Base-by-base conservation (phyloP, 1,140 invertebrate genomes). In the Ips nitidus region DNA sequence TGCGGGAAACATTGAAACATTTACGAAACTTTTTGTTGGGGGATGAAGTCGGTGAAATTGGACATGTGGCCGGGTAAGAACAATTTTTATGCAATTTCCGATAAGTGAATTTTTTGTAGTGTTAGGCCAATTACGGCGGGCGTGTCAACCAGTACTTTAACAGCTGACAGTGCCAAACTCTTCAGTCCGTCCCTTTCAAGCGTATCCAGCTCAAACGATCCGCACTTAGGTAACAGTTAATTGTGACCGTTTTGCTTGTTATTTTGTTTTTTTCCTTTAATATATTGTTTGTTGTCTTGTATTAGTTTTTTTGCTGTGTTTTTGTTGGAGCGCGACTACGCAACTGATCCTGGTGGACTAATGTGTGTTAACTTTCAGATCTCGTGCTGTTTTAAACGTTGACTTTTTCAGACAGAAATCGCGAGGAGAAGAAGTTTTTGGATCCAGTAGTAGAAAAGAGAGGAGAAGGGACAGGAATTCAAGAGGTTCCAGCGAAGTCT, bases 1-100 rank as follows among this genome's bases (percentile, higher is more conserved):
- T 94, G 56, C 80, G 90, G 66, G 83, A 87, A 47, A 94, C 92
- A 0, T 82, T 95, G 75, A 85, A 86, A 1, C 94, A 94, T 82
- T 81, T 94, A 7, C 80, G 86, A 66, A 81, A 83, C 45, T 79
- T 92, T 38, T 57, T 69, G 41, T 55, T 69, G 42, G 67, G 82
- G 1, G 42, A 52, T 2, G 59, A 69, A 41, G 7, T 41, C 1
- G 8, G 8, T 1, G 66, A 68, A 52, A 7, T 7, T 45, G 3
- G 64, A 50, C 41, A 42, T 2, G 37, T 6, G 6, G 2, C n/a
- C 41, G 39, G 69, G 63, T 59, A 59, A 63, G 53, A 47, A 8
- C 41, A 22, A 22, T 22, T 22, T 22, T 22, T 22, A 22, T 22
- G 22, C 22, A 22, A 22, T 22, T 22, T 22, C 22, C 22, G 22